Percentiles rank a stretch among this genome's conserved stretches.
phyloP scores from a whole-genome alignment of 23 tunicate species.

The Phallusia fumigata region DNA sequence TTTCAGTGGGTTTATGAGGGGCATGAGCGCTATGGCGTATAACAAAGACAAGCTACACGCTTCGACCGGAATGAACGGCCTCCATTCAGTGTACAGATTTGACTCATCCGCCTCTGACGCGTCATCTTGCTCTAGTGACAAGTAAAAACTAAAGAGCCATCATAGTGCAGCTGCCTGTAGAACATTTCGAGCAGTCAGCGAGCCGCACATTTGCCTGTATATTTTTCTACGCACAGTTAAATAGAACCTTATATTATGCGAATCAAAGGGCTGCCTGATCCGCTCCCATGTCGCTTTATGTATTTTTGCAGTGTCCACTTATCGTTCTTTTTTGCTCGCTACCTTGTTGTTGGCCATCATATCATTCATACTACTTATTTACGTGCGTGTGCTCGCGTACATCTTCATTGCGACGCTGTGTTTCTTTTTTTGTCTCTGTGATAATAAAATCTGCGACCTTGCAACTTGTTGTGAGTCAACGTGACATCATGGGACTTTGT shows the following conservation, averaged over 20 bases:
- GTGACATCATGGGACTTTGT: too few species aligned
- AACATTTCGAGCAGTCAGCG: neutral
- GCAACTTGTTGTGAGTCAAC: neutral
- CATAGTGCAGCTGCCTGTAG: neutral
- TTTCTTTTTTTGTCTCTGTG: neutral
- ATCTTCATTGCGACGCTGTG: conserved; percentile 11
- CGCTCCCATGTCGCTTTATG: neutral
- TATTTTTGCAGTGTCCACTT: neutral
- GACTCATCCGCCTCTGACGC: conserved; percentile 37
- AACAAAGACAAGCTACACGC: conserved; percentile 22
- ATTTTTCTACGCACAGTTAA: neutral
- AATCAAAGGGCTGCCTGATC: neutral
- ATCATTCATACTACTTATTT: neutral
- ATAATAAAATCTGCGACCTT: neutral
- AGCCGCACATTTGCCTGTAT: neutral
- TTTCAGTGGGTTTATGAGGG: conserved; percentile 52
- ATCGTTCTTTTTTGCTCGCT: neutral
- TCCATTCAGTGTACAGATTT: conserved; percentile 15
- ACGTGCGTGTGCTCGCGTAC: neutral
- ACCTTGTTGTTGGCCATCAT: neutral
- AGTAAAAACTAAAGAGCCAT: conserved; percentile 7
- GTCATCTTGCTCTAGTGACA: conserved; percentile 28
- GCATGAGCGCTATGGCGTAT: conserved; percentile 38
- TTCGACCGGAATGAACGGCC: neutral
- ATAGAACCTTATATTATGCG: neutral